phyloP scores from a whole-genome alignment of 2,113 vertebrate genomes.

The Podilymbus podiceps region DNA sequence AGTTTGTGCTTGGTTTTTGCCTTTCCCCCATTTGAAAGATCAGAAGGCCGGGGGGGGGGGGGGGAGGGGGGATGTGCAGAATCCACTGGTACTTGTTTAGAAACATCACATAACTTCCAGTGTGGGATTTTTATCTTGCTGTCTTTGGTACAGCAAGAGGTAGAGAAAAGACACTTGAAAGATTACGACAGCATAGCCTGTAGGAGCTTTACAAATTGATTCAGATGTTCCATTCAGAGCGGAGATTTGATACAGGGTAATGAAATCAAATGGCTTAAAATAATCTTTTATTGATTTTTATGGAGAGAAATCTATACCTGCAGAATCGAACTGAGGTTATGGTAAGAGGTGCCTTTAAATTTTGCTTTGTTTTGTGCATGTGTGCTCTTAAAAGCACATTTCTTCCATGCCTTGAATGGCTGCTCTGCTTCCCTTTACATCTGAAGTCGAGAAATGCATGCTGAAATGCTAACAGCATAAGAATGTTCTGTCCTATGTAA shows the following conservation, averaged over 20 bases:
- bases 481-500: rapidly evolving
- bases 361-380: not conserved
- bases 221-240: constrained; percentile 23
- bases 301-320: not conserved
- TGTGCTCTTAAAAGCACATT: not conserved
- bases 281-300: constrained; percentile 31
- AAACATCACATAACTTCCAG: not conserved
- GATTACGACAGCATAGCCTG: not conserved
- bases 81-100: not conserved
- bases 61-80: no score
- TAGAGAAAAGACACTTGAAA: not conserved
- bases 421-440: not conserved
- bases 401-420: not conserved
- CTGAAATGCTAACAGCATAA: not conserved
- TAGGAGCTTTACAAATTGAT: constrained; percentile 40
- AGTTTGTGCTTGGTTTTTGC: not conserved
- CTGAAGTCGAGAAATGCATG: rapidly evolving
- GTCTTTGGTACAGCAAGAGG: not conserved
- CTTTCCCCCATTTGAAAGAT: not conserved
- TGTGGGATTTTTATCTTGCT: not conserved
- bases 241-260: constrained; percentile 16
- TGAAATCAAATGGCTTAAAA: constrained; percentile 41
- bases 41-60: not conserved
- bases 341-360: not conserved
- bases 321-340: not conserved